Conservation (phyloP, 2,797 vertebrate species). For the Chlorospingus flavigularis region DNA sequence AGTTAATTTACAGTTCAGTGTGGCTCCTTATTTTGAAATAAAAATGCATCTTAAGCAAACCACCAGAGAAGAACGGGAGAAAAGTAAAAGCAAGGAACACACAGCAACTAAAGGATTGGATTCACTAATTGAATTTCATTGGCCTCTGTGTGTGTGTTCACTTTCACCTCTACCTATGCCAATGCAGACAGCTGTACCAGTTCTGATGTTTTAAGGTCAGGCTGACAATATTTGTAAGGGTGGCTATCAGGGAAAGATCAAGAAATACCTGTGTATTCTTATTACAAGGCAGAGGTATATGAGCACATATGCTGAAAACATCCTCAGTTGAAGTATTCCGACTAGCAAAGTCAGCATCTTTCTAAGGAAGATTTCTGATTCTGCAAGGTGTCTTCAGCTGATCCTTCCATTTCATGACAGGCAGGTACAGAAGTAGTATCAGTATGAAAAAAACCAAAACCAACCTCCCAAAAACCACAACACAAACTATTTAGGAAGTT, state of each 20-base stretch:
- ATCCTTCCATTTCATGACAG: background rate
- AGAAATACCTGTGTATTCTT: background rate
- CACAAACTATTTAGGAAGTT: background rate
- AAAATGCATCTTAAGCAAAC: background rate
- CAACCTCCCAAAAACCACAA: background rate
- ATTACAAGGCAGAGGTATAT: background rate
- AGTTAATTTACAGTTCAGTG: background rate
- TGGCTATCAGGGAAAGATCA: background rate
- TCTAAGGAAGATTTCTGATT: background rate
- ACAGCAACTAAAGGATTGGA: background rate
- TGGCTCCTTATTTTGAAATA: background rate
- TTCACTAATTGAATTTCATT: background rate
- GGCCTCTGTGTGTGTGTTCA: background rate
- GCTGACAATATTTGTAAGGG: background rate
- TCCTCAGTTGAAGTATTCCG: background rate
- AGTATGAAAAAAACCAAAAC: background rate
- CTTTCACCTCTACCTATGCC: background rate
- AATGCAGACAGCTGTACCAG: background rate
- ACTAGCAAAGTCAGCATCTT: background rate
- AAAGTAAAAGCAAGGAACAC: background rate
- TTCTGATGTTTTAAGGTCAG: background rate
- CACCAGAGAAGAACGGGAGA: background rate
- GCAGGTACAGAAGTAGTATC: background rate
- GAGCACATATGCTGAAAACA: background rate
- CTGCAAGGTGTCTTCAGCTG: background rate